Base-by-base conservation (phyloP, 1,140 invertebrate species). In the Drosophila ogumai region DNA sequence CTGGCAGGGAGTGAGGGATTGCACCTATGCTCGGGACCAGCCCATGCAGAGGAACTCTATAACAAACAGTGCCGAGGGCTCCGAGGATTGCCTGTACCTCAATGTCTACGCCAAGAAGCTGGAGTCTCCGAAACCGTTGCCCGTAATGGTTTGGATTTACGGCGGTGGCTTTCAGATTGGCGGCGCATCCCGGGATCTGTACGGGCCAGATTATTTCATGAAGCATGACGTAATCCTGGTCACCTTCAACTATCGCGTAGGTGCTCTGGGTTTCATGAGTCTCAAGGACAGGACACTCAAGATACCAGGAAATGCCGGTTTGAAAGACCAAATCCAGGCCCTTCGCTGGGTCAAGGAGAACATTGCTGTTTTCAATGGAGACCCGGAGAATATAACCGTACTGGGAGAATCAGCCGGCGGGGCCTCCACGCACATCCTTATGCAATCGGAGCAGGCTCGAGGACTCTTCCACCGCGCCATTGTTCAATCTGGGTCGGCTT, bases 91-190 rank as follows among this genome's bases (percentile, higher is more conserved):
- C 40, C 43, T 92, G 1, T 91, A 91, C 17, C 43, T 92, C 10
- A 92, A 92, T 73, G 91, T 92, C 2, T 92, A 86, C 52, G 78
- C 61, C 9, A 92, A 91, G 31, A 64, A 50, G 7, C 47, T 82
- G 94, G 67, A 79, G 13, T 41, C 81, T 0, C 22, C 58, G 1
- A 61, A 65, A 3, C 73, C 78, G 1, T 34, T 92, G 36, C 94
- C 96, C 0, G 96, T 97, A 0, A 94, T 97, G 87, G 94, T 96
- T 0, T 97, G 93, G 93, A 94, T 97, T 36, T 95, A 96, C 82
- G 96, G 96, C 3, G 96, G 96, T 3, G 94, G 91, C 25, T 96
- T 96, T 82, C 86, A 92, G 19, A 67, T 85, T n/a, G 95, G 95
- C 3, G 94, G 93, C 3, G 94, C 75, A 15, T 63, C 68, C 0